Conservation (phyloP, 2,113 vertebrate species). For the Caloenas nicobarica region DNA sequence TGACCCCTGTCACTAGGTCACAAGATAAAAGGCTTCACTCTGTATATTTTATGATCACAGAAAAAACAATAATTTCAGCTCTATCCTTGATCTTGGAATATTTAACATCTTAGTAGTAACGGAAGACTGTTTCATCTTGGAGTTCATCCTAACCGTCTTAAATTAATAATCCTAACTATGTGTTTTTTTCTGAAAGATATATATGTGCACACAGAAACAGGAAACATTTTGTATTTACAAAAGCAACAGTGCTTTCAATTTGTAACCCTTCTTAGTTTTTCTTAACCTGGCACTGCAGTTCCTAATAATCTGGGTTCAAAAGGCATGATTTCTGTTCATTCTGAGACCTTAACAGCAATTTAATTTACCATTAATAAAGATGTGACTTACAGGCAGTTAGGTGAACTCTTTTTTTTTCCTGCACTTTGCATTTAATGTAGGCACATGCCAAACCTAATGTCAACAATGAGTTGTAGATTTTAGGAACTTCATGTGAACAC, state of each 20-base stretch:
- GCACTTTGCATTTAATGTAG: not conserved
- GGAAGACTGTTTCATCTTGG: constrained; percentile 40
- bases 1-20: constrained; percentile 42
- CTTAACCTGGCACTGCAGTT: not conserved
- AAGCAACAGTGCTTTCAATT: constrained; percentile 30
- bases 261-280: constrained; percentile 23
- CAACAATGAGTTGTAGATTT: not conserved
- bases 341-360: not conserved
- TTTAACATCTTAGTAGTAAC: constrained; percentile 41
- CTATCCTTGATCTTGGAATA: constrained; percentile 61
- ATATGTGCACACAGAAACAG: constrained; percentile 25
- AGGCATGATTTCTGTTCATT: not conserved
- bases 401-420: not conserved
- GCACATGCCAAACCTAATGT: not conserved
- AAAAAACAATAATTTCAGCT: constrained; percentile 53
- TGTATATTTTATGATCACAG: constrained; percentile 45
- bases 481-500: not conserved
- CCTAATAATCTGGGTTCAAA: not conserved
- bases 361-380: not conserved
- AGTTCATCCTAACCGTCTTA: constrained; percentile 52
- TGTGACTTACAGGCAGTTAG: not conserved
- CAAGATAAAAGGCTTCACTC: constrained; percentile 57
- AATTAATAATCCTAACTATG: constrained; percentile 49
- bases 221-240: constrained; percentile 41
- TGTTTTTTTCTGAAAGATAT: constrained; percentile 16